Evolutionary conservation across 2,888 invertebrate species (phyloP).

Genomic region (Parnassius glacialis): DNA sequence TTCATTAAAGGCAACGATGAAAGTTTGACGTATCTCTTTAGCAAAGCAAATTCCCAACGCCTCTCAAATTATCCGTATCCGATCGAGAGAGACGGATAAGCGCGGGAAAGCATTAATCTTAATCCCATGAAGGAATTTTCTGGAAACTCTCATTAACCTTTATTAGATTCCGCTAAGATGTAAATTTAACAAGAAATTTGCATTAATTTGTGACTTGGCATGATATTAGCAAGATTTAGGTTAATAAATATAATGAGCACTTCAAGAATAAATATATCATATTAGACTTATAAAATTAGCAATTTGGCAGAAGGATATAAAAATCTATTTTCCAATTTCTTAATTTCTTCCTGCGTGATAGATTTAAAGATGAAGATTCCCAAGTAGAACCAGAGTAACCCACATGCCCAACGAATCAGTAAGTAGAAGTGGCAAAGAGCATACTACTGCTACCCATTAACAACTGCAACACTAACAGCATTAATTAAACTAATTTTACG

Average conservation of each 20-base stretch:
- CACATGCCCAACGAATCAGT: too few relatives aligned
- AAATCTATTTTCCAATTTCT: too few relatives aligned
- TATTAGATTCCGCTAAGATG: constrained; percentile 22
- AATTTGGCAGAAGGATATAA: too few relatives aligned
- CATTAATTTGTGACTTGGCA: neutral
- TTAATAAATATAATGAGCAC: neutral
- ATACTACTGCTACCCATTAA: too few relatives aligned
- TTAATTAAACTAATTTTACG: too few relatives aligned
- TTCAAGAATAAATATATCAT: too few relatives aligned
- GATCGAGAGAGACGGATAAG: constrained; percentile 5
- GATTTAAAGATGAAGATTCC: too few relatives aligned
- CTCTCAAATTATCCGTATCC: constrained; percentile 14
- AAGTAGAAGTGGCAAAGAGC: too few relatives aligned
- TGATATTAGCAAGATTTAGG: neutral
- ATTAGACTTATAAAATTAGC: too few relatives aligned
- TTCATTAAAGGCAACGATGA: neutral
- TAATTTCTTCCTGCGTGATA: too few relatives aligned
- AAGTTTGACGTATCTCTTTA: neutral
- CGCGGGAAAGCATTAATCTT: constrained; percentile 20
- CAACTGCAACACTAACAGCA: too few relatives aligned
- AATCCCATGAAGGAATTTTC: constrained; percentile 12
- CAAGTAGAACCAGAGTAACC: too few relatives aligned
- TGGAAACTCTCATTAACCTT: constrained; percentile 21
- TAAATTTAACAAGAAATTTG: constrained; percentile 22
- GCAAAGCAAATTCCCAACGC: constrained; percentile 8